phyloP scores from a whole-genome alignment of 2,888 invertebrate genomes.

The Frankliniella fusca region DNA sequence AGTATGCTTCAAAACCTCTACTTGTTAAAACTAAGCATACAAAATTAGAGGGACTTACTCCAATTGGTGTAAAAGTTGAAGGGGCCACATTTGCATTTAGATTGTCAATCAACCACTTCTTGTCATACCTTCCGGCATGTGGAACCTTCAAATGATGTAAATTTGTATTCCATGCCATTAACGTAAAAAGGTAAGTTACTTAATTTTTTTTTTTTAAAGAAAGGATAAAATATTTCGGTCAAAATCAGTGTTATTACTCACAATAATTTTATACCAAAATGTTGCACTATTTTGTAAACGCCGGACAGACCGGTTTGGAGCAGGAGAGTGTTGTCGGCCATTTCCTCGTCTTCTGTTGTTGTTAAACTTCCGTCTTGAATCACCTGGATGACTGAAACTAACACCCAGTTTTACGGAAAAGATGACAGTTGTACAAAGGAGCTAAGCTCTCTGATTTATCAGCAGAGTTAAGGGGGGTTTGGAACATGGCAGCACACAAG shows the following conservation, averaged over 20 bases:
- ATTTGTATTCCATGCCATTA: background rate
- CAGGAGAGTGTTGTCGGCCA: background rate
- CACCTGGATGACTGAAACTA: background rate
- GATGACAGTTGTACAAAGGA: background rate
- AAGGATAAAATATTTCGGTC: background rate
- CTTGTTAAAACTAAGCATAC: background rate
- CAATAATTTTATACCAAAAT: background rate
- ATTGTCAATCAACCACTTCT: slow-evolving; percentile 60
- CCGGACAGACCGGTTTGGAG: background rate
- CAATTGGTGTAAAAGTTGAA: slow-evolving; percentile 61
- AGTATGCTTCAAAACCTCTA: background rate
- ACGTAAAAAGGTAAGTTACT: background rate
- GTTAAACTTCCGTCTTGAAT: background rate
- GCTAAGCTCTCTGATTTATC: background rate
- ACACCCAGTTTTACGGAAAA: background rate
- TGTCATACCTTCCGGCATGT: slow-evolving; percentile 69
- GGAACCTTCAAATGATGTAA: slow-evolving; percentile 51
- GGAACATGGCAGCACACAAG: background rate
- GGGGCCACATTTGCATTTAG: slow-evolving; percentile 61
- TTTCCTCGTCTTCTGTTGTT: background rate
- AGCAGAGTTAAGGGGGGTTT: background rate
- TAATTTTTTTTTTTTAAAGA: background rate
- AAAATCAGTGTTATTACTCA: background rate
- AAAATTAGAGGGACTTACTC: slow-evolving; percentile 51
- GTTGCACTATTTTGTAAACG: background rate